Percentiles rank a stretch among this genome's conserved stretches.
Conservation (phyloP, 2,797 vertebrate species). For the Dryobates pubescens region DNA sequence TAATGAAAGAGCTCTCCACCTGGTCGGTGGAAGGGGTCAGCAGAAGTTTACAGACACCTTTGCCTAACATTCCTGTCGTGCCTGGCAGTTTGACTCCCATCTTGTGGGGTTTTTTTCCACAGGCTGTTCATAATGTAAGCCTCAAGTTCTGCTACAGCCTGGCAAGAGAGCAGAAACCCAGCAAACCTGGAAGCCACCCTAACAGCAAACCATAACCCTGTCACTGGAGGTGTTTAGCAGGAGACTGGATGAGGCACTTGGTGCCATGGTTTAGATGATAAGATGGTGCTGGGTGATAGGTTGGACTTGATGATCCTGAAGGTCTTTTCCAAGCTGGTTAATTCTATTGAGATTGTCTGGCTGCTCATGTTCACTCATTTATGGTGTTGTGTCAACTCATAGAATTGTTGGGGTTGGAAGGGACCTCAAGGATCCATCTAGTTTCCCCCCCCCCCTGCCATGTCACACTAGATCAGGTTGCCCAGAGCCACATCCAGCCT, state of each 20-base stretch:
- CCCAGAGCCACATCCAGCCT: background rate
- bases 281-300: too few relatives aligned
- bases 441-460: too few relatives aligned
- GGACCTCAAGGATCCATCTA: too few relatives aligned
- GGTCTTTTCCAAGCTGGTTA: too few relatives aligned
- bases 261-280: too few relatives aligned
- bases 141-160: background rate
- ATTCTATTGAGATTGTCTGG: background rate
- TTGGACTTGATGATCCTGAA: too few relatives aligned
- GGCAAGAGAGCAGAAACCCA: background rate
- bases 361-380: background rate
- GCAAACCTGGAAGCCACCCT: background rate
- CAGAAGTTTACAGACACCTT: conserved; percentile 69
- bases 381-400: background rate
- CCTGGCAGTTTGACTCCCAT: conserved; percentile 9
- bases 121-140: background rate
- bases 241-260: too few relatives aligned
- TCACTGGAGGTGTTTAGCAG: too few relatives aligned
- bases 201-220: background rate
- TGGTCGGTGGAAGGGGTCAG: conserved; percentile 42
- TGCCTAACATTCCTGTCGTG: conserved; percentile 55
- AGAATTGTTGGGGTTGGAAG: too few relatives aligned
- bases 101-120: conserved; percentile 52
- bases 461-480: too few relatives aligned
- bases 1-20: conserved; percentile 59